phyloP scores from a whole-genome alignment of 2,888 invertebrate genomes.

The Sesia apiformis region DNA sequence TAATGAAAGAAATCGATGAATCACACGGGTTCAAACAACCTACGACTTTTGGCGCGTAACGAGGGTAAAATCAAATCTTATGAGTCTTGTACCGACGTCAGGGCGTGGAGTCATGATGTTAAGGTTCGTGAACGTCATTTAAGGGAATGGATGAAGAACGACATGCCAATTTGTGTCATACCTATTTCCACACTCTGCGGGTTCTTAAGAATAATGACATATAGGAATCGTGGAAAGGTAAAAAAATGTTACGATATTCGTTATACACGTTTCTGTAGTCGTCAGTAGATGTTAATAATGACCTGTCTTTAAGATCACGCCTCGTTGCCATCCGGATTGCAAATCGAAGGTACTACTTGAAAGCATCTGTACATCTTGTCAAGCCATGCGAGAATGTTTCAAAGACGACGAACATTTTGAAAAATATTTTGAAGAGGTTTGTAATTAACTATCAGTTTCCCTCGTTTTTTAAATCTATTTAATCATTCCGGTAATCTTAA shows the following conservation, averaged over 20 bases:
- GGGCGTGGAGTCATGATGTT: conserved; percentile 72
- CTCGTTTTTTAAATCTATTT: too few relatives aligned
- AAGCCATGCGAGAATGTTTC: conserved; percentile 46
- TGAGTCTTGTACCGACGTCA: conserved; percentile 66
- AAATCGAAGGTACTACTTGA: conserved; percentile 53
- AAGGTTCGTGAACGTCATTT: conserved; percentile 36
- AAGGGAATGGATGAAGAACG: conserved; percentile 58
- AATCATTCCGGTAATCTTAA: too few relatives aligned
- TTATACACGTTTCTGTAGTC: background rate
- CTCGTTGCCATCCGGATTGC: conserved; percentile 52
- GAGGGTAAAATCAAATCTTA: conserved; percentile 71
- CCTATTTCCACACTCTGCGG: conserved; percentile 31
- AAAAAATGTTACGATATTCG: conserved; percentile 6
- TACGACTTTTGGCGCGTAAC: conserved; percentile 47
- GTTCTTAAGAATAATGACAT: conserved; percentile 41
- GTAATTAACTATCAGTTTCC: conserved; percentile 7
- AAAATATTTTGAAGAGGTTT: conserved; percentile 53
- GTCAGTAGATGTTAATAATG: background rate
- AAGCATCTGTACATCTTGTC: conserved; percentile 47
- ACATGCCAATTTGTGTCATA: conserved; percentile 48
- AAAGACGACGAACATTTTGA: conserved; percentile 36
- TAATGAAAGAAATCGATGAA: conserved; percentile 40
- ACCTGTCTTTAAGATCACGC: conserved; percentile 27
- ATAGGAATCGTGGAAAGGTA: conserved; percentile 36
- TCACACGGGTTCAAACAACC: conserved; percentile 18